A percentile compares a stretch with the other conserved stretches of the same genome.
Conservation (phyloP, 2,113 vertebrate species). For the Notarius lentiginosus region DNA sequence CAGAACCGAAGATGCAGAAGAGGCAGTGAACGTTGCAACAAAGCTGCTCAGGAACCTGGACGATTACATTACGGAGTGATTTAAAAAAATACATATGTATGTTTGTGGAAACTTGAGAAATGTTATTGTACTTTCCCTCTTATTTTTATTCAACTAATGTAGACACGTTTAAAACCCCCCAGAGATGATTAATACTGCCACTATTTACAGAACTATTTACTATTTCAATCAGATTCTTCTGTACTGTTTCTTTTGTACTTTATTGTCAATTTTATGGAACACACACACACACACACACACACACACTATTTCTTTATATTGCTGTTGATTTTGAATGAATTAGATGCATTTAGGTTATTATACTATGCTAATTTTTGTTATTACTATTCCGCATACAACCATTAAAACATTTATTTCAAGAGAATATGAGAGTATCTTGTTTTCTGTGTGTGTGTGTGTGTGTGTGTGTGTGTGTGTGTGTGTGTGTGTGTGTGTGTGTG, state of each 20-base stretch:
- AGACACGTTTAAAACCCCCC: background rate
- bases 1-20: slow-evolving; percentile 53
- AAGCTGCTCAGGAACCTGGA: slow-evolving; percentile 62
- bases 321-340: too few relatives aligned
- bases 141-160: background rate
- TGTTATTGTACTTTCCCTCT: background rate
- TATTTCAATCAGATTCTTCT: background rate
- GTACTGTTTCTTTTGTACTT: background rate
- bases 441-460: background rate
- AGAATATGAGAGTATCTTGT: background rate
- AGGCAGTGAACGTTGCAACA: slow-evolving; percentile 61
- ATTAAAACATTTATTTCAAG: background rate
- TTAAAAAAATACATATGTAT: background rate
- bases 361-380: background rate
- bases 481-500: too few relatives aligned
- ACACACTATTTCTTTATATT: too few relatives aligned
- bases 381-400: background rate
- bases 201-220: background rate
- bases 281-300: too few relatives aligned
- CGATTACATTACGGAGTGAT: slow-evolving; percentile 54
- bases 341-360: background rate
- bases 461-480: background rate
- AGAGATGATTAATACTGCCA: background rate
- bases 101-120: background rate
- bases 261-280: background rate